These are phyloP conservation scores for Drosophila dives DNA, from an alignment of 2,888 invertebrate genomes.

Conservation along the genomic window DNA sequence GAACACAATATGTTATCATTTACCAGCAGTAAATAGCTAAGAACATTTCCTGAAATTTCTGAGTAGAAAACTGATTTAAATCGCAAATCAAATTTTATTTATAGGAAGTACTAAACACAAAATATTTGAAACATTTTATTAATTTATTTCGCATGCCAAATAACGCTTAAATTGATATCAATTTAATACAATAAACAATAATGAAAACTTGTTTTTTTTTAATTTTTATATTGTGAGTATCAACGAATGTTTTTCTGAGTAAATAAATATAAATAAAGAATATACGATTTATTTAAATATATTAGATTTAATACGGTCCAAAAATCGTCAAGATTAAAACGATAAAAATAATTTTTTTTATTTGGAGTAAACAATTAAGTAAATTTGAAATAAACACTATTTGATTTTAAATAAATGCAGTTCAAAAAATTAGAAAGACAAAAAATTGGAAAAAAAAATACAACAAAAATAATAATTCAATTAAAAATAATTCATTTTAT, in stretches of 20 bases:
- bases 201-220: background rate
- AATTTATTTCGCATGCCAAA: background rate
- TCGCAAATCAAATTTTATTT: background rate
- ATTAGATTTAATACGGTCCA: background rate
- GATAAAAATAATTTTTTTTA: background rate
- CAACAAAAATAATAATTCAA: background rate
- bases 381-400: background rate
- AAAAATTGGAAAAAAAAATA: background rate
- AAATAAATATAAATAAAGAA: background rate
- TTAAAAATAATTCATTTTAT: background rate
- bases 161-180: background rate
- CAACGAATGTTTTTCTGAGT: background rate
- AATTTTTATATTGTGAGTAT: background rate
- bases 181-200: background rate
- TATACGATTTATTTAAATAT: background rate
- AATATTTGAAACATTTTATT: background rate
- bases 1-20: conserved; percentile 8
- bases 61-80: background rate
- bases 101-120: background rate
- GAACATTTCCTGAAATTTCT: conserved; percentile 1
- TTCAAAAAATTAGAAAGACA: background rate
- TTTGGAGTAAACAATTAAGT: background rate
- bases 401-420: background rate
- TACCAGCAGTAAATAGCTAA: conserved; percentile 9
- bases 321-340: background rate